Conservation (phyloP, 2,797 vertebrate genomes). For the Poeciliopsis paucimaculata region DNA sequence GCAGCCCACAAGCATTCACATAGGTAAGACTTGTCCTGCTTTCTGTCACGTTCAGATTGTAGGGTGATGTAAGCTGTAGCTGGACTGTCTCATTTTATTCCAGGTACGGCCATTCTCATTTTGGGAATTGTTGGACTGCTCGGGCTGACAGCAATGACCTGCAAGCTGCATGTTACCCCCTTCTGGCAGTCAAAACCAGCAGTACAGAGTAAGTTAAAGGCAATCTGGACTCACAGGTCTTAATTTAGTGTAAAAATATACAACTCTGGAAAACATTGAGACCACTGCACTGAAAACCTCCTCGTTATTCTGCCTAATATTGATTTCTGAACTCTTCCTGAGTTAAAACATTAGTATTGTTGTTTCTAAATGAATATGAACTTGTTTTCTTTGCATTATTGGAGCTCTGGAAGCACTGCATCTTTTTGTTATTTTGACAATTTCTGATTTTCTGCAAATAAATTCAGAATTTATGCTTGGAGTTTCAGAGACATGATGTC, state of each 20-base stretch:
- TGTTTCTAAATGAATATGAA: too few species aligned
- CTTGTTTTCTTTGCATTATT: too few species aligned
- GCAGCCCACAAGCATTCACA: neutral
- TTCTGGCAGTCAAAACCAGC: slow-evolving; percentile 18
- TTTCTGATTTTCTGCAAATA: too few species aligned
- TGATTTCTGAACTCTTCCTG: too few species aligned
- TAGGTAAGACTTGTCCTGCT: slow-evolving; percentile 35
- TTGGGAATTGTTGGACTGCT: slow-evolving; percentile 56
- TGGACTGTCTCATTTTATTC: slow-evolving; percentile 6
- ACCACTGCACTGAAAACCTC: too few species aligned
- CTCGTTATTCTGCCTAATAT: too few species aligned
- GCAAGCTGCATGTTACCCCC: slow-evolving; percentile 38
- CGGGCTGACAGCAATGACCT: slow-evolving; percentile 48
- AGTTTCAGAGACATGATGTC: too few species aligned
- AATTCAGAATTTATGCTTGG: too few species aligned
- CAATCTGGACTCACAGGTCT: neutral
- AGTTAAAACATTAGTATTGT: too few species aligned
- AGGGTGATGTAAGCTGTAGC: slow-evolving; percentile 1
- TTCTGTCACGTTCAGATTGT: neutral
- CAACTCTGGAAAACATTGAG: too few species aligned
- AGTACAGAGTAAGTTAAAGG: slow-evolving; percentile 51
- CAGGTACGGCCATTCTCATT: slow-evolving; percentile 46
- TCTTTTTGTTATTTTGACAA: too few species aligned
- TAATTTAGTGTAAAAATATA: neutral
- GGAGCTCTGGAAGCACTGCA: too few species aligned